Evolutionary conservation across 2,797 vertebrate genomes (phyloP), one percentile per base, ranked within the genome.

Genomic region (Kryptopterus vitreolus): DNA sequence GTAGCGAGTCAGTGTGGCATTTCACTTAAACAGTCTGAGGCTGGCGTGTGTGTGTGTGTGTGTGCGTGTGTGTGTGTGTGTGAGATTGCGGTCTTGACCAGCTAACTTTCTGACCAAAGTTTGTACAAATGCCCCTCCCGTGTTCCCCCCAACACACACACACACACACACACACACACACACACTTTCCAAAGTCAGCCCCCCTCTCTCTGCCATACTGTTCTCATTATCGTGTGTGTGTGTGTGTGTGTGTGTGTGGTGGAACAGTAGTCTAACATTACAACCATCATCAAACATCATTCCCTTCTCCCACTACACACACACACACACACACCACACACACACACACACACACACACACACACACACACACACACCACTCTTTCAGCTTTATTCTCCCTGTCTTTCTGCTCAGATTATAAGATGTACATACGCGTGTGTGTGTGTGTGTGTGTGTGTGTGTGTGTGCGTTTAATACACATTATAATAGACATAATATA

Each of bases 191-290:
- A 76, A 29, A 35, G 29, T 59, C 63, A 57, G 20, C 29, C 76
- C 35, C 69, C 43, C 50, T 50, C 58, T 48, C 58, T 74, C 78
- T 78, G 78, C 92, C 92, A 94, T 94, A 92, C 93, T 94, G 91
- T 93, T 92, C 90, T 92, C 91, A 93, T 94, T 94, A 94, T 85
- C 89, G 35, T 78, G 65, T 78, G 86, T 90, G 89, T 91, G 91
- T 83, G 87, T 86, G 90, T 91, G 79, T 69, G 63, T 76, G 79
- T 76, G 72, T 59, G 61, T 59, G 43, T 73, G 85, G 87, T 89
- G 87, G 87, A 93, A 93, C 92, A 91, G 90, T 91, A 91, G 93
- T 88, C 85, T 93, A 90, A 89, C 89, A 91, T 91, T 89, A 91
- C 90, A 87, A 76, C 84, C 85, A 84, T 81, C 61, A 74, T 83